Percentiles rank a stretch among this genome's conserved stretches.
Conservation (phyloP, 1,140 invertebrate species). For the Conus ventricosus region DNA sequence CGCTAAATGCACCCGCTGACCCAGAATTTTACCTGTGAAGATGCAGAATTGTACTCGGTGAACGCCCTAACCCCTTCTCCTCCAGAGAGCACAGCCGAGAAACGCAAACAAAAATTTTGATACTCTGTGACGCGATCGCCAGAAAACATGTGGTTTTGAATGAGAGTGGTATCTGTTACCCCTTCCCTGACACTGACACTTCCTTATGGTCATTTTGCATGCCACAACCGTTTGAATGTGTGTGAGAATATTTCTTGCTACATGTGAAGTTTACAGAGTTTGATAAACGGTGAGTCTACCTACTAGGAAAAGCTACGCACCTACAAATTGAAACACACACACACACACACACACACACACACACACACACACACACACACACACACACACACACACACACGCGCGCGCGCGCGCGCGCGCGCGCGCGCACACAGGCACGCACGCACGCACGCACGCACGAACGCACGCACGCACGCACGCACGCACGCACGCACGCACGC, state of each 20-base stretch:
- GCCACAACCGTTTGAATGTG: too few species aligned
- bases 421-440: neutral
- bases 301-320: neutral
- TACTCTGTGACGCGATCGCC: neutral
- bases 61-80: neutral
- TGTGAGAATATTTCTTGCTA: too few species aligned
- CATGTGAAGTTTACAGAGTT: too few species aligned
- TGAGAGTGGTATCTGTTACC: neutral
- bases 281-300: neutral
- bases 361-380: neutral
- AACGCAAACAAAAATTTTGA: neutral
- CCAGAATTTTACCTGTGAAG: neutral
- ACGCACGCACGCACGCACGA: neutral
- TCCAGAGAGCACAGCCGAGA: neutral
- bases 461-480: neutral
- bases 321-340: neutral
- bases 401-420: neutral
- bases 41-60: neutral
- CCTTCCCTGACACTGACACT: neutral
- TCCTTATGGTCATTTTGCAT: too few species aligned
- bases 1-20: neutral
- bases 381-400: too few species aligned
- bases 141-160: too few species aligned
- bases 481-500: neutral
- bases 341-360: neutral